Conservation (phyloP, 35 echinoderm and acorn worm genomes). For the Heliocidaris erythrogramma region DNA sequence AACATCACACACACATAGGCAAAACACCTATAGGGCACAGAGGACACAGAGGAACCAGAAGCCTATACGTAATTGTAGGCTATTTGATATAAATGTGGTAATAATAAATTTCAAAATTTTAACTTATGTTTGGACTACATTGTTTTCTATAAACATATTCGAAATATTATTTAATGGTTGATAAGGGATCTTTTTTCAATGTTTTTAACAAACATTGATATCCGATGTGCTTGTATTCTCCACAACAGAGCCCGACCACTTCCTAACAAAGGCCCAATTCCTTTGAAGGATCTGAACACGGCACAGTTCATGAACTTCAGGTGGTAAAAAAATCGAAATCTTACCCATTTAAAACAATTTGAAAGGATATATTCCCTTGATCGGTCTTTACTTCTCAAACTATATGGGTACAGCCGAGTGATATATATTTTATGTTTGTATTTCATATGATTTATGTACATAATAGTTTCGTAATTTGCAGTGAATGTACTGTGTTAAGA, state of each 20-base stretch:
- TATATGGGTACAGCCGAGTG: not conserved
- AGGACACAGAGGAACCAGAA: too few relatives aligned
- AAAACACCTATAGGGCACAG: too few relatives aligned
- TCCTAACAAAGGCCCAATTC: constrained; percentile 28
- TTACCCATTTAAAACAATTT: too few relatives aligned
- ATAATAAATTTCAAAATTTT: too few relatives aligned
- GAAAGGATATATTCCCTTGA: not conserved
- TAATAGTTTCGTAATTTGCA: not conserved
- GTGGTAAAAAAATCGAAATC: not conserved
- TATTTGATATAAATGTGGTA: too few relatives aligned
- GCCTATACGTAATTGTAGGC: too few relatives aligned
- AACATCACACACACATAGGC: too few relatives aligned
- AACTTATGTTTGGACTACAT: too few relatives aligned
- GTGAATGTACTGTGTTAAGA: not conserved
- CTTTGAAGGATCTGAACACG: not conserved
- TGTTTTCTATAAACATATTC: too few relatives aligned
- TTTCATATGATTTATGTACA: not conserved
- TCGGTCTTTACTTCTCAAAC: not conserved
- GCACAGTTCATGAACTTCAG: not conserved
- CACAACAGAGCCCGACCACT: not conserved
- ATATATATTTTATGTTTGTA: not conserved
- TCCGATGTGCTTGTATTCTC: not conserved
- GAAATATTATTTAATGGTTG: too few relatives aligned
- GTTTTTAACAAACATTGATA: too few relatives aligned
- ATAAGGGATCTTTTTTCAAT: too few relatives aligned